phyloP scores from a whole-genome alignment of 2,888 invertebrate genomes.

The Acanthopleura granulata region DNA sequence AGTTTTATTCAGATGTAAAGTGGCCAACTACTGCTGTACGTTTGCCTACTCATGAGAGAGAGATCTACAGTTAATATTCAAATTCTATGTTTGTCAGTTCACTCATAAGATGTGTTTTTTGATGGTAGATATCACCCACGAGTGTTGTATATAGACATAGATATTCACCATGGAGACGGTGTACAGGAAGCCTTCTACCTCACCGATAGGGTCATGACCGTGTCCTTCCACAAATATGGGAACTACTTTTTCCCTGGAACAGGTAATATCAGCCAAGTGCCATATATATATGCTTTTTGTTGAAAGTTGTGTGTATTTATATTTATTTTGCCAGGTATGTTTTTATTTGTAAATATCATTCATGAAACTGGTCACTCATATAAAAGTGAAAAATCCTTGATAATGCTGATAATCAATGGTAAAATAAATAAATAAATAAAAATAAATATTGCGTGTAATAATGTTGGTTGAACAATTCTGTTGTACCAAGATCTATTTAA shows the following conservation, averaged over 20 bases:
- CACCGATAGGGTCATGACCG: constrained; percentile 98
- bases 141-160: constrained; percentile 98
- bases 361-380: no score
- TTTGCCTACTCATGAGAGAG: neutral
- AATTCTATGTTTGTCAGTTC: neutral
- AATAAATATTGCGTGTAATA: no score
- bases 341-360: no score
- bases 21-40: neutral
- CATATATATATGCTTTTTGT: no score
- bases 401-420: no score
- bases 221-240: constrained; percentile 98
- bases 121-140: constrained; percentile 86
- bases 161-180: constrained; percentile 87
- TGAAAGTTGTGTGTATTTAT: no score
- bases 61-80: neutral
- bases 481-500: no score
- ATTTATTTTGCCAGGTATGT: no score
- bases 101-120: neutral
- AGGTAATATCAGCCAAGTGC: constrained; percentile 69
- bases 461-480: no score
- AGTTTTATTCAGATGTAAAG: no score
- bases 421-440: no score
- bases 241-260: constrained; percentile 98
- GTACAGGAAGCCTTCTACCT: constrained; percentile 98
- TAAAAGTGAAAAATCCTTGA: no score